Conservation (phyloP, 2,113 vertebrate species). For the Pollachius pollachius region DNA sequence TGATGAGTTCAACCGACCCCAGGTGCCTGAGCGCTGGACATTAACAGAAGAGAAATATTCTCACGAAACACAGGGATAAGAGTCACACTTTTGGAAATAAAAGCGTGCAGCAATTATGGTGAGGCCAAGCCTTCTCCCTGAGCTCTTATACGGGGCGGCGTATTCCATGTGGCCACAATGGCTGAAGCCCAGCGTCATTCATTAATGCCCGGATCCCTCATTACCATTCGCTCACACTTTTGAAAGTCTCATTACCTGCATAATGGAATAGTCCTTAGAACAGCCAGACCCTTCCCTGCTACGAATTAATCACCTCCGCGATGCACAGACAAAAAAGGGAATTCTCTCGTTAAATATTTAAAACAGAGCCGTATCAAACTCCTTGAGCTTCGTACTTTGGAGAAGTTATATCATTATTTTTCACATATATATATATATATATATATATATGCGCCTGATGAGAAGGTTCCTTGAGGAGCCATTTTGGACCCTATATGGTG, state of each 20-base stretch:
- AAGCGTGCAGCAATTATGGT: slow-evolving; percentile 52
- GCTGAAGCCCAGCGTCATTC: slow-evolving; percentile 75
- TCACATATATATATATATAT: no score
- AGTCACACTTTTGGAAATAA: slow-evolving; percentile 50
- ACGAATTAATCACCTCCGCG: slow-evolving; percentile 74
- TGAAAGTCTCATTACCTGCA: slow-evolving; percentile 84
- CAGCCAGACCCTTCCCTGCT: slow-evolving; percentile 73
- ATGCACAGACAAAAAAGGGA: slow-evolving; percentile 73
- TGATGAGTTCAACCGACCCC: slow-evolving; percentile 48
- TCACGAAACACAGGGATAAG: slow-evolving; percentile 47
- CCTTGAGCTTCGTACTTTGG: slow-evolving; percentile 32
- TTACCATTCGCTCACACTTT: slow-evolving; percentile 78
- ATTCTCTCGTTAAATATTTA: slow-evolving; percentile 79
- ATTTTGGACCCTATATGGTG: slow-evolving; percentile 19
- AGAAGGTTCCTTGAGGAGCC: slow-evolving; percentile 9
- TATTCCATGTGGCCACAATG: slow-evolving; percentile 63
- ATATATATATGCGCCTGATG: slow-evolving; percentile 23
- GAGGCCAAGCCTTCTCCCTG: slow-evolving; percentile 32
- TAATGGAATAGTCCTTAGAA: slow-evolving; percentile 78
- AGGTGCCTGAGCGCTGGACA: slow-evolving; percentile 55
- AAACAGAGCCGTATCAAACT: slow-evolving; percentile 44
- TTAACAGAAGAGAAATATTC: slow-evolving; percentile 36
- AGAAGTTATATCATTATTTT: slow-evolving; percentile 25
- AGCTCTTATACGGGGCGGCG: slow-evolving; percentile 35
- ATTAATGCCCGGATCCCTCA: slow-evolving; percentile 76